A percentile compares a stretch with the other conserved stretches of the same genome.
These are phyloP conservation scores for Channa argus DNA, from an alignment of 2,113 vertebrate genomes.

Conservation along the genomic window DNA sequence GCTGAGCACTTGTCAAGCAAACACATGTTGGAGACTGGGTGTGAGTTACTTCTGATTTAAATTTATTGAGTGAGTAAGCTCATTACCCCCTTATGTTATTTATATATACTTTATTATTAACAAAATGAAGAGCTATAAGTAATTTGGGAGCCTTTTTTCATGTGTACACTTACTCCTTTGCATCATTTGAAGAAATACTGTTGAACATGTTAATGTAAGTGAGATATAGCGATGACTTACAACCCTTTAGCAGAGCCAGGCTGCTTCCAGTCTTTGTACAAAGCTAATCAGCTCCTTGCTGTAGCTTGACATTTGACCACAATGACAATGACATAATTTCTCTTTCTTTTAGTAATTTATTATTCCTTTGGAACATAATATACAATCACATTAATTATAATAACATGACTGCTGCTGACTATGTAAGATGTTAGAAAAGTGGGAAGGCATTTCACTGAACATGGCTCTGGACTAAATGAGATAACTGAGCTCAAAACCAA, in stretches of 20 bases:
- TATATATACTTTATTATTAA: background rate
- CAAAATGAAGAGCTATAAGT: slow-evolving; percentile 1
- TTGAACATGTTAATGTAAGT: no score
- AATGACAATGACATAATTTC: background rate
- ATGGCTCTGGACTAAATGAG: background rate
- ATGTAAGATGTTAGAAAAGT: background rate
- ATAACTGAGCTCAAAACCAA: slow-evolving; percentile 10
- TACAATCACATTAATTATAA: no score
- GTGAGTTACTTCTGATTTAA: slow-evolving; percentile 21
- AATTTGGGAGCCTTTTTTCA: slow-evolving; percentile 1
- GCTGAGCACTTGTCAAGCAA: slow-evolving; percentile 76
- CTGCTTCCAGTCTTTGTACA: no score
- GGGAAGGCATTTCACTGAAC: background rate
- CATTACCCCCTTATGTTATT: background rate
- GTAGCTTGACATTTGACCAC: background rate
- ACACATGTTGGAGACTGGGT: slow-evolving; percentile 57
- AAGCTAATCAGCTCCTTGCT: background rate
- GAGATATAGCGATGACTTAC: no score
- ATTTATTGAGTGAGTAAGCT: background rate
- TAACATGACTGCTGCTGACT: no score
- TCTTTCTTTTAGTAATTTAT: no score
- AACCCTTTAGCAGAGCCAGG: no score
- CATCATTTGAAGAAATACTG: no score
- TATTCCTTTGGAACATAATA: no score
- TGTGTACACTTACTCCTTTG: background rate